Evolutionary conservation across 64 coral and sea anemone genomes (phyloP).

Genomic region (Orbicella faveolata): DNA sequence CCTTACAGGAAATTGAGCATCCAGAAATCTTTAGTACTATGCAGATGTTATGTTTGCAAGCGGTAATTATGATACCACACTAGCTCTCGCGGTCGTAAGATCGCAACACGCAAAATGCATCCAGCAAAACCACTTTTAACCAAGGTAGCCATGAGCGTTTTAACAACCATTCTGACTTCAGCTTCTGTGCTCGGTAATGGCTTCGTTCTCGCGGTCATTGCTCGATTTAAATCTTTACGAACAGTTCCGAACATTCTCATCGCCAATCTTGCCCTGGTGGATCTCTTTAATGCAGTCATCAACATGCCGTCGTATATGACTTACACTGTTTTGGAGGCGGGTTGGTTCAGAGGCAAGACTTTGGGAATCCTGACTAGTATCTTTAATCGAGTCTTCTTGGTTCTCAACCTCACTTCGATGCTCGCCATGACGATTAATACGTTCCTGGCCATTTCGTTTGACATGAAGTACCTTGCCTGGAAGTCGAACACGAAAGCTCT

Average conservation of each 20-base stretch:
- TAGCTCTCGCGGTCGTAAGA: too few relatives aligned
- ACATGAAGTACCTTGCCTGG: neutral
- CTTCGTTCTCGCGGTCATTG: neutral
- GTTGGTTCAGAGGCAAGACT: neutral
- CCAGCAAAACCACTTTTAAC: neutral
- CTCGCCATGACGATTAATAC: neutral
- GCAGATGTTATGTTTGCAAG: too few relatives aligned
- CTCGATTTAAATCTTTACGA: conserved; percentile 8
- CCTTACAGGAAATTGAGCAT: too few relatives aligned
- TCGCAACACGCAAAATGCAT: neutral
- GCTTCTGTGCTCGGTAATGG: neutral
- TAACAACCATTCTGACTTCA: neutral
- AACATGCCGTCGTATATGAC: neutral
- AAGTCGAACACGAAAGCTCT: neutral
- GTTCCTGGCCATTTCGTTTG: conserved; percentile 2
- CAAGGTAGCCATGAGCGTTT: neutral
- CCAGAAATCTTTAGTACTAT: too few relatives aligned
- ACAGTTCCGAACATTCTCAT: conserved; percentile 2
- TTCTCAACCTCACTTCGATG: conserved; percentile 17
- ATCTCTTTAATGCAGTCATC: neutral
- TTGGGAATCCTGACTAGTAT: neutral
- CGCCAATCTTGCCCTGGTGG: neutral
- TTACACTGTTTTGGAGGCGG: neutral
- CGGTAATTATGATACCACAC: too few relatives aligned
- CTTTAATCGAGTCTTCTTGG: neutral